Conservation (phyloP, 2,113 vertebrate species). For the Lophochroa leadbeateri region DNA sequence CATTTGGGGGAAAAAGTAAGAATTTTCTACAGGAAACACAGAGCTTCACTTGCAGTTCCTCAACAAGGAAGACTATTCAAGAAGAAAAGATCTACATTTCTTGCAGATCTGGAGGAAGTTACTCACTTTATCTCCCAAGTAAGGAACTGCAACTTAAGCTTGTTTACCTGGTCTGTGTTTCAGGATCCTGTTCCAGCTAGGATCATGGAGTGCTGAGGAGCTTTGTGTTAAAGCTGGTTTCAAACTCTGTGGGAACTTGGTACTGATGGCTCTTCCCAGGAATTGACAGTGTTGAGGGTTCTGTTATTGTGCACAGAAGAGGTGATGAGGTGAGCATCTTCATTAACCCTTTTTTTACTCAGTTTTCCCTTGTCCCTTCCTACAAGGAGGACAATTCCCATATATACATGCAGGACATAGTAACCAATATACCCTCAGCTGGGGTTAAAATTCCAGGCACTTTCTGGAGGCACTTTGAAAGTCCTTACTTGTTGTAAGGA, state of each 20-base stretch:
- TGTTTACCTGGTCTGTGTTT: background rate
- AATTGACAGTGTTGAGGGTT: background rate
- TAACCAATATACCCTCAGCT: background rate
- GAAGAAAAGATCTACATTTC: background rate
- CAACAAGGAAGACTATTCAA: background rate
- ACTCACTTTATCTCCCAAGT: background rate
- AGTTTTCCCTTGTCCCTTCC: background rate
- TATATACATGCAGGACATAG: background rate
- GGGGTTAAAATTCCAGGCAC: background rate
- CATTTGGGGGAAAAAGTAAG: background rate
- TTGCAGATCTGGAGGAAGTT: background rate
- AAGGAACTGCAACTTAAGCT: background rate
- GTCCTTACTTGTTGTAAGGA: background rate
- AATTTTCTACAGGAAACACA: background rate
- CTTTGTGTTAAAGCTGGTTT: background rate
- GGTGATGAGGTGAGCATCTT: background rate
- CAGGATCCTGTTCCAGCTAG: background rate
- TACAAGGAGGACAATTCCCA: background rate
- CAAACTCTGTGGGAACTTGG: background rate
- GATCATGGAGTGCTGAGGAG: background rate
- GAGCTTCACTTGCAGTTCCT: background rate
- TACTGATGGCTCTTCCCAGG: background rate
- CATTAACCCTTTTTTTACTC: background rate
- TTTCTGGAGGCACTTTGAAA: background rate
- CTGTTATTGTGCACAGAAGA: background rate